Evolutionary conservation across 2,113 vertebrate species (phyloP).

Genomic region (Nematolebias whitei): DNA sequence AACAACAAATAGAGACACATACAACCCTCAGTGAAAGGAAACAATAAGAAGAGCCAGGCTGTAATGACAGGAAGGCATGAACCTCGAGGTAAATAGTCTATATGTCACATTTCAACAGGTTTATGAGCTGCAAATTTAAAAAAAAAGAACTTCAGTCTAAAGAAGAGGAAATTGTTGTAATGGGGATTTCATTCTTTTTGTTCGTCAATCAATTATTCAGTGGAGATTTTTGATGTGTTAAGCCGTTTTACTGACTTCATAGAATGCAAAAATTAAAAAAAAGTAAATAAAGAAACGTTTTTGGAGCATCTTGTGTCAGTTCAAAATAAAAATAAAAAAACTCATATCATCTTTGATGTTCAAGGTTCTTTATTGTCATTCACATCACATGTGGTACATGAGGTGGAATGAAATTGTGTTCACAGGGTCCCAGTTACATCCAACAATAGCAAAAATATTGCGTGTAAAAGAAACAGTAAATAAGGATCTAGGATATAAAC

Average conservation of each 20-base stretch:
- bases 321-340: conserved; percentile 22
- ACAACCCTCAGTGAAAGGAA: conserved; percentile 32
- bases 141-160: conserved; percentile 48
- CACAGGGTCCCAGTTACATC: too few relatives aligned
- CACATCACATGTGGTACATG: too few relatives aligned
- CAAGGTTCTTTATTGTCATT: too few relatives aligned
- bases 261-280: conserved; percentile 18
- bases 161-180: conserved; percentile 20
- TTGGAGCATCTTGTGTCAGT: conserved; percentile 16
- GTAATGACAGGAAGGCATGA: conserved; percentile 34
- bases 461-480: too few relatives aligned
- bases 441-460: too few relatives aligned
- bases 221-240: conserved; percentile 5
- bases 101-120: conserved; percentile 52
- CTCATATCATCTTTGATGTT: not conserved
- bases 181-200: not conserved
- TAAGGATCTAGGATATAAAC: too few relatives aligned
- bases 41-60: conserved; percentile 21
- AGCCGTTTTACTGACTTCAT: conserved; percentile 32
- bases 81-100: conserved; percentile 38
- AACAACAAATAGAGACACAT: conserved; percentile 49
- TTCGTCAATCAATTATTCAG: not conserved
- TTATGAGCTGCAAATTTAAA: conserved; percentile 39
- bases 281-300: conserved; percentile 14
- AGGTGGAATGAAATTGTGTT: too few relatives aligned